Evolutionary conservation across 1,140 invertebrate species (phyloP).

Genomic region (Zaprionus nigranus): DNA sequence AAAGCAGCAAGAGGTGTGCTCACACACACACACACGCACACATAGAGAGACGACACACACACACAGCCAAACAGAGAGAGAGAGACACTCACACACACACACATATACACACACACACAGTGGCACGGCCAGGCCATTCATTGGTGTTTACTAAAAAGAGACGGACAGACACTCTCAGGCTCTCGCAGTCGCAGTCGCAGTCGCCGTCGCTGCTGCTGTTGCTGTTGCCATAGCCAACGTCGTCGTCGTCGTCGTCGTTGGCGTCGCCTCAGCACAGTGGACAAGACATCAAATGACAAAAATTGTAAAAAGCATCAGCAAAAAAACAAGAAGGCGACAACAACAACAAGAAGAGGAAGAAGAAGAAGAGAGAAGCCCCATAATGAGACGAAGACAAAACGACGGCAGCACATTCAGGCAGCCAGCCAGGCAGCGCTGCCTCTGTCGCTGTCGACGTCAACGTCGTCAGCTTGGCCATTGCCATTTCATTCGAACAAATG

Average conservation of each 20-base stretch:
- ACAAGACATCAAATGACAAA: slow-evolving; percentile 81
- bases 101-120: slow-evolving; percentile 36
- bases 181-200: slow-evolving; percentile 15
- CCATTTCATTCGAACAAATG: slow-evolving; percentile 70
- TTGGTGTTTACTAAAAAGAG: slow-evolving; percentile 63
- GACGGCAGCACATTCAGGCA: slow-evolving; percentile 36
- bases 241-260: slow-evolving; percentile 26
- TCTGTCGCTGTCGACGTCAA: slow-evolving; percentile 25
- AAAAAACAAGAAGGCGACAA: slow-evolving; percentile 32
- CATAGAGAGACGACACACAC: background rate
- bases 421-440: slow-evolving; percentile 32
- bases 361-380: slow-evolving; percentile 14
- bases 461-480: slow-evolving; percentile 59
- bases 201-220: slow-evolving; percentile 17
- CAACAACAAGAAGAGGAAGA: slow-evolving; percentile 11
- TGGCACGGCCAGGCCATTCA: slow-evolving; percentile 39
- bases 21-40: slow-evolving; percentile 21
- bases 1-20: slow-evolving; percentile 31
- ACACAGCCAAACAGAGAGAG: slow-evolving; percentile 20
- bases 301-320: slow-evolving; percentile 62
- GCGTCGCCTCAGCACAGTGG: slow-evolving; percentile 52
- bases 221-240: slow-evolving; percentile 8
- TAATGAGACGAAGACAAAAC: slow-evolving; percentile 58
- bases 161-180: slow-evolving; percentile 59
- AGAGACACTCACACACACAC: slow-evolving; percentile 27